Evolutionary conservation across 2,113 vertebrate species (phyloP), one percentile per base, ranked within the genome.

Genomic region (Anser cygnoides): DNA sequence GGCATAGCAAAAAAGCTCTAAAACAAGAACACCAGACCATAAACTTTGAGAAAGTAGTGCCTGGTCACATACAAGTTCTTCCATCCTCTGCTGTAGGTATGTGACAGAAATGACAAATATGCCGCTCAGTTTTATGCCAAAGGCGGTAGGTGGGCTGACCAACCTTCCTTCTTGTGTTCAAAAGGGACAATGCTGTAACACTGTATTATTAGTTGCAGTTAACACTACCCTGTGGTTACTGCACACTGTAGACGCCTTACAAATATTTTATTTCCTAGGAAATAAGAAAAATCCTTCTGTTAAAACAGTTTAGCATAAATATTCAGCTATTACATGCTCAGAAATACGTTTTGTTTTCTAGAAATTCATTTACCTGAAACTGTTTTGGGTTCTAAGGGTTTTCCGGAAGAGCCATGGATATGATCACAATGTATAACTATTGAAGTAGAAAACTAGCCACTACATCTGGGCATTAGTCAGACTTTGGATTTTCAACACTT

Each of bases 21-120:
- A 61, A 76, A 43, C 62, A 90, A 31, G 66, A 92, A 58, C 28
- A 74, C 4, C 4, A 7, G 19, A 25, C 33, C 5, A 22, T 21
- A 43, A 76, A 52, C 16, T 44, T 33, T 0, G 0, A 50, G 19
- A 58, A 84, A 87, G 26, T 1, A 66, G 37, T 6, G 29, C 29
- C 8, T 18, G 18, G 52, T 23, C 68, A 65, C 75, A 29, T 15
- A 7, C 41, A 84, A 33, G n/a, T 49, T 86, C 50, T 73, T 58
- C 50, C 46, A 80, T 31, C 46, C 20, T 67, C 50, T 26, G n/a
- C 13, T 44, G 41, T 37, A 73, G 33, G 33, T 2, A 10, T 21
- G 62, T 6, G 28, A 70, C 19, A 93, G 65, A 41, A 87, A 46
- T 39, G 79, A 86, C 20, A 49, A 11, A 49, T 49, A 49, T 11